These are phyloP conservation scores for Drosophila paranaensis DNA, from an alignment of 2,888 invertebrate genomes.

Conservation along the genomic window DNA sequence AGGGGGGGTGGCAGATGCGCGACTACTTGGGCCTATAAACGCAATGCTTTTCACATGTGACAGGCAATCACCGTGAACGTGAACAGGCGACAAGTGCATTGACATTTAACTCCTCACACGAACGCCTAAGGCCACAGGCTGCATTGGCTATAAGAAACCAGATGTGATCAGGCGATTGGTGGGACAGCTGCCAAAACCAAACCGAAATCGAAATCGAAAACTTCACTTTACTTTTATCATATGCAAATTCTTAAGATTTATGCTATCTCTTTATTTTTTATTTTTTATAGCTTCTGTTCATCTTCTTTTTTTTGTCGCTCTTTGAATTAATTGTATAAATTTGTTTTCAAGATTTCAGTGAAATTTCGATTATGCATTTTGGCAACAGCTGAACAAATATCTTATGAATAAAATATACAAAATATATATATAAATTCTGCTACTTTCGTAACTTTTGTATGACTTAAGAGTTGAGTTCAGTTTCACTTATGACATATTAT, in stretches of 20 bases:
- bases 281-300: slow-evolving; percentile 7
- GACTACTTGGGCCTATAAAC: slow-evolving; percentile 33
- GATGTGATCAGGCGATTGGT: background rate
- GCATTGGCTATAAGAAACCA: slow-evolving; percentile 37
- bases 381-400: background rate
- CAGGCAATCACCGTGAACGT: slow-evolving; percentile 28
- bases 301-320: background rate
- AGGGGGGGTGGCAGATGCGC: slow-evolving; percentile 19
- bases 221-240: slow-evolving; percentile 2
- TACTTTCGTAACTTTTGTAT: slow-evolving; percentile 5
- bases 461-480: background rate
- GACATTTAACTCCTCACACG: slow-evolving; percentile 38
- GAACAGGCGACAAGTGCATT: slow-evolving; percentile 69
- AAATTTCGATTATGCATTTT: background rate
- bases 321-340: slow-evolving; percentile 15
- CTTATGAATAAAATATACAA: slow-evolving; percentile 3
- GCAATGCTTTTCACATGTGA: slow-evolving; percentile 58
- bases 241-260: slow-evolving; percentile 43
- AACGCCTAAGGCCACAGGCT: slow-evolving; percentile 31
- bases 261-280: slow-evolving; percentile 4
- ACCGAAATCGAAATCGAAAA: slow-evolving; percentile 12
- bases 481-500: background rate
- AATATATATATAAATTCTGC: background rate
- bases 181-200: background rate
- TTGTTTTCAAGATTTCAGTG: slow-evolving; percentile 32